These are phyloP conservation scores for Calameuta filiformis DNA, from an alignment of 2,888 invertebrate species.

Conservation along the genomic window DNA sequence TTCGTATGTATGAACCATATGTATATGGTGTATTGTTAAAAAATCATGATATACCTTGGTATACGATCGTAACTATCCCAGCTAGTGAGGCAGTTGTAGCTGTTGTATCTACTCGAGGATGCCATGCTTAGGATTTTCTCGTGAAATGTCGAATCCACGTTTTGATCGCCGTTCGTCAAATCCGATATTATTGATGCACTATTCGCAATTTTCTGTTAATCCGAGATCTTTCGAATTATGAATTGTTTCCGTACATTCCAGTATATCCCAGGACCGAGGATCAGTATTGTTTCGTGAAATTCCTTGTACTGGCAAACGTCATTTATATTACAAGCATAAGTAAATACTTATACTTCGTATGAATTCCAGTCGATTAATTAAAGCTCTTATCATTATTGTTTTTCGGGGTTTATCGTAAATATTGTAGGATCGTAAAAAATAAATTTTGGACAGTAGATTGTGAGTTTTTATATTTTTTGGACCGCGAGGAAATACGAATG, in stretches of 20 bases:
- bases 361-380: background rate
- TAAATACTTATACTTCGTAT: background rate
- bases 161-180: background rate
- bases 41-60: constrained; percentile 75
- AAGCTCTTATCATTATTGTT: constrained; percentile 8
- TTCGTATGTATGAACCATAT: no score
- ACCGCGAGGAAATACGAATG: constrained; percentile 8
- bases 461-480: constrained; percentile 3
- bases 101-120: constrained; percentile 84
- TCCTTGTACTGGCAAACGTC: background rate
- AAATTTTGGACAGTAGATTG: background rate
- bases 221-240: background rate
- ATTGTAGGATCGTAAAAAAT: background rate
- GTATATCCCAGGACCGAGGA: background rate
- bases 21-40: background rate
- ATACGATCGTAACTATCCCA: constrained; percentile 93
- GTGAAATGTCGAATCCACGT: background rate
- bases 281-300: background rate
- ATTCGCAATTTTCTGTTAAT: background rate
- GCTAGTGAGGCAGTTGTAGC: constrained; percentile 88
- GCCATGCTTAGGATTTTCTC: constrained; percentile 68
- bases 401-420: background rate
- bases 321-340: background rate
- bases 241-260: background rate
- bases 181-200: background rate